Evolutionary conservation across 2,797 vertebrate species (phyloP).

Genomic region (Smutsia gigantea): DNA sequence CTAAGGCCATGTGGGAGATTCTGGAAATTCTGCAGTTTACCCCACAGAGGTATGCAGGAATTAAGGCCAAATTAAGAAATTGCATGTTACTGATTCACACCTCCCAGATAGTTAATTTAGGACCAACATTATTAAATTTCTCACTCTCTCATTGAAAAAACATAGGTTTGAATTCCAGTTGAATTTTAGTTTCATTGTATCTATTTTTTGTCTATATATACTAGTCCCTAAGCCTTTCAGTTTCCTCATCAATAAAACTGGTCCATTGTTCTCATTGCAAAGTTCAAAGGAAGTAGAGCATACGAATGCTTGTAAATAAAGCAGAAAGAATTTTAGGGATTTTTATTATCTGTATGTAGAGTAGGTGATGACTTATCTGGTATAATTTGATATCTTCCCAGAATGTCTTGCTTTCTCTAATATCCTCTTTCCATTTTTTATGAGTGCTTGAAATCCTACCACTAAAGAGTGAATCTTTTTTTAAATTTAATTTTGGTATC

Average conservation of each 20-base stretch:
- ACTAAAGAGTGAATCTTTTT: too few species aligned
- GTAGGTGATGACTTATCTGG: background rate
- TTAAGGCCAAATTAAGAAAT: background rate
- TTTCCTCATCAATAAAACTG: constrained; percentile 21
- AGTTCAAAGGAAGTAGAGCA: background rate
- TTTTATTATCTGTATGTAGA: background rate
- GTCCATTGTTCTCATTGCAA: background rate
- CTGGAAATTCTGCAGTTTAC: too few species aligned
- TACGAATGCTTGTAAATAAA: background rate
- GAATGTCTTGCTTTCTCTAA: background rate
- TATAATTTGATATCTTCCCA: background rate
- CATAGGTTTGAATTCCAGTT: background rate
- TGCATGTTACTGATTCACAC: background rate
- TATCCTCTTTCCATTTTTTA: background rate
- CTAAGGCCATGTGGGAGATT: too few species aligned
- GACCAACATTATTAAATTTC: background rate
- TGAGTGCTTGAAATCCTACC: background rate
- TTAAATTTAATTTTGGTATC: too few species aligned
- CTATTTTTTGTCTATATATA: background rate
- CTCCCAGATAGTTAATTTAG: constrained; percentile 1
- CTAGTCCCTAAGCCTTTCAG: background rate
- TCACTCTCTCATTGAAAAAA: background rate
- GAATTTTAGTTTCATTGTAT: background rate
- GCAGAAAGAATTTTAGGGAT: background rate
- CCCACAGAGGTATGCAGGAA: background rate